phyloP scores from a whole-genome alignment of 1,140 invertebrate species.

The Cydia strobilella region DNA sequence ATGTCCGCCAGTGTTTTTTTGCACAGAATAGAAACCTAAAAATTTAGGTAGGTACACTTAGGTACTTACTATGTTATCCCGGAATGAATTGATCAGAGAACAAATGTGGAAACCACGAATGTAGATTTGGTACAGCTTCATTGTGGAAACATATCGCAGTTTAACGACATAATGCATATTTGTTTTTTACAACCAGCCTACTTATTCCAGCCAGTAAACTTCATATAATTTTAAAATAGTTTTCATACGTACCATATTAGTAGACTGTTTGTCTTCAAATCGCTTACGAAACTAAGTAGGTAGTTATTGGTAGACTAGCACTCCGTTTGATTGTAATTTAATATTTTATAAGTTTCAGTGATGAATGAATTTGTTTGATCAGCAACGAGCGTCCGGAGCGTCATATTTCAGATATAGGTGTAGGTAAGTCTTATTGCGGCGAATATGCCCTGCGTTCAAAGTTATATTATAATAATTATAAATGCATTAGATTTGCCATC shows the following conservation, averaged over 20 bases:
- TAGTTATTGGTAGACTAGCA: neutral
- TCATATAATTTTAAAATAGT: neutral
- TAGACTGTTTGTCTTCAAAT: neutral
- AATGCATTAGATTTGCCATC: too few relatives aligned
- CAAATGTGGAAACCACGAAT: too few relatives aligned
- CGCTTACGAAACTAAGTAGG: neutral
- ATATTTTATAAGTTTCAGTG: conserved; percentile 15
- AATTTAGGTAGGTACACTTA: too few relatives aligned
- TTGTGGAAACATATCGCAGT: too few relatives aligned
- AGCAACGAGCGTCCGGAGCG: neutral
- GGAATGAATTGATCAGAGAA: too few relatives aligned
- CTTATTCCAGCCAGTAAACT: neutral
- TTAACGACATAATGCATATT: conserved; percentile 8
- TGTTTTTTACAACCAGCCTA: neutral
- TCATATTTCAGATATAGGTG: neutral
- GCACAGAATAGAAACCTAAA: too few relatives aligned
- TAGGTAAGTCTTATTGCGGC: too few relatives aligned
- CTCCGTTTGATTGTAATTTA: neutral
- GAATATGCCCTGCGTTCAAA: too few relatives aligned
- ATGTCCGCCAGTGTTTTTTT: too few relatives aligned
- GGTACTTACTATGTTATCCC: too few relatives aligned
- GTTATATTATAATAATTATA: too few relatives aligned
- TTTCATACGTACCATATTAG: neutral
- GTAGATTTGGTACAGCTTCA: too few relatives aligned
- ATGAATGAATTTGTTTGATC: neutral